Base-by-base conservation (phyloP, 1,140 invertebrate genomes). In the Dreissena rostriformis region DNA sequence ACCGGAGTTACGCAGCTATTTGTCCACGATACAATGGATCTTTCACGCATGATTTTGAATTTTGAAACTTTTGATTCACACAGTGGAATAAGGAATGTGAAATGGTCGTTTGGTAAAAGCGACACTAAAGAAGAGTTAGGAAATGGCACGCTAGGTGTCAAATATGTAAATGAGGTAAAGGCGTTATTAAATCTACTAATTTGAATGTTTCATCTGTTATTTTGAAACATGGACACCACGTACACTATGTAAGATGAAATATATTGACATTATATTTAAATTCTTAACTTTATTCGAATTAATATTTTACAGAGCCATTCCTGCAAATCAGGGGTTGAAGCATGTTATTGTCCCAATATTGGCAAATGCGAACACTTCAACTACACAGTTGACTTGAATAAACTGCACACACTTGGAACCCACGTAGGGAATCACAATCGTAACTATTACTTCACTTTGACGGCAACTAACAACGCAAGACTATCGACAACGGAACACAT, bases 31-130 rank as follows among this genome's bases (percentile, higher is more conserved):
- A 66, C 22, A 11, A 84, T 80, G 15, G 89, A 90, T 76, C 82
- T 90, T 1, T 87, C 89, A 6, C 76, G 57, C 53, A 90, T 90
- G 89, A 53, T 26, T 52, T 26, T 90, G 12, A 63, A 73, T 17
- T 86, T 90, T 78, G 72, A 86, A 19, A 84, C 86, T 0, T 63
- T 75, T 14, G 89, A 90, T 75, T 67, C 75, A 53, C 86, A 90
- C 71, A 89, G 89, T 74, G 89, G 89, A 14, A 49, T 89, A 12
- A n/a, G 26, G 14, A 70, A 73, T 66, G 76, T 85, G 0, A 52
- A 82, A 26, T 87, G 86, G 86, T 77, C 57, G 19, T 75, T 87
- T 19, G 53, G 65, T 61, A 84, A 67, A 14, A 17, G 52, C 10
- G 68, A 71, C 26, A 71, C 68, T 17, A 39, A 29, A 11, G 29